A percentile compares a stretch with the other conserved stretches of the same genome.
Conservation (phyloP, 2,113 vertebrate species). For the Pseudopodoces humilis region DNA sequence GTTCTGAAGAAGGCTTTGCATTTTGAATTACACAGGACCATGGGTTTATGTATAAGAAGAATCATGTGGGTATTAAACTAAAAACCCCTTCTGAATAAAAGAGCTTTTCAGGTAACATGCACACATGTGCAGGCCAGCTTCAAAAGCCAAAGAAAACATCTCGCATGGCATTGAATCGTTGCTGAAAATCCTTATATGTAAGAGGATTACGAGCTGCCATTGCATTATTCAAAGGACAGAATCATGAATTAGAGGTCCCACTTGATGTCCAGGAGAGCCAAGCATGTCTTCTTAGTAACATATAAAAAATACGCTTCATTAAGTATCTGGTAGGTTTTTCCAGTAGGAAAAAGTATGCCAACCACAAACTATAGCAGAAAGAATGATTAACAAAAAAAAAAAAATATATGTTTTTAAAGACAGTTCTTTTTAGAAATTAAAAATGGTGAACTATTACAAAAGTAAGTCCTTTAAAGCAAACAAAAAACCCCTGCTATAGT, state of each 20-base stretch:
- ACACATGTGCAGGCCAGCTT: not conserved
- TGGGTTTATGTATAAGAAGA: not conserved
- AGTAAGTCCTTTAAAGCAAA: not conserved
- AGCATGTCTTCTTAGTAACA: not conserved
- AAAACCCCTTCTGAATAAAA: not conserved
- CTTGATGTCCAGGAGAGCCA: conserved; percentile 40
- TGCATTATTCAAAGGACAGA: conserved; percentile 42
- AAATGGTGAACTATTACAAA: not conserved
- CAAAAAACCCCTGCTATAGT: not conserved
- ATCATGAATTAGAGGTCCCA: conserved; percentile 37
- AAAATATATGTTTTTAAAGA: not conserved
- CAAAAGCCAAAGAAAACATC: conserved; percentile 11
- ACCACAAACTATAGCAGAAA: not conserved
- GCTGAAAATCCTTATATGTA: conserved; percentile 32
- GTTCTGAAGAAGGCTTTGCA: not conserved
- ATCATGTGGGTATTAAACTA: not conserved
- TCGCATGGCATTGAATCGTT: not conserved
- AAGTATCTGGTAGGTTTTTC: not conserved
- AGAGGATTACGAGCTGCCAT: conserved; percentile 37
- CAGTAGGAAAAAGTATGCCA: not conserved
- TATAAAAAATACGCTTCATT: not conserved
- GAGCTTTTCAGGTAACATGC: not conserved
- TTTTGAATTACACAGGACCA: not conserved
- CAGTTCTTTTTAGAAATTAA: not conserved
- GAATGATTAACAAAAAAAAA: not conserved